phyloP scores from a whole-genome alignment of 1,140 invertebrate genomes.

The Ceratina japonica region DNA sequence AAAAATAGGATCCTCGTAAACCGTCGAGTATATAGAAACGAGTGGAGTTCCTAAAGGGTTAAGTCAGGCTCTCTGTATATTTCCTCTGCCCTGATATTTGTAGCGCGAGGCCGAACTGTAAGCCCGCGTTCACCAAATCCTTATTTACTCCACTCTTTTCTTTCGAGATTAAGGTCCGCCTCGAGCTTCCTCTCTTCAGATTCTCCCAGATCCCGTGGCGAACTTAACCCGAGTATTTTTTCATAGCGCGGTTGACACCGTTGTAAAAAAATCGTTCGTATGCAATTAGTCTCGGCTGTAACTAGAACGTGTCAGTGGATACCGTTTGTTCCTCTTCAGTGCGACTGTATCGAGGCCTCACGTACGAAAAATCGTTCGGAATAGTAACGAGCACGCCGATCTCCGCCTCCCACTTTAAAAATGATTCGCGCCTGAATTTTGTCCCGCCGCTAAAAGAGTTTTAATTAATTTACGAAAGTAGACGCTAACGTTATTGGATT shows the following conservation, averaged over 20 bases:
- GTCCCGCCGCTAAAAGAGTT: neutral
- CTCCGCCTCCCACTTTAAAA: neutral
- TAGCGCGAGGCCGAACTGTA: neutral
- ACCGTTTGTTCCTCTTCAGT: conserved; percentile 43
- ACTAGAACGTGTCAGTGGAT: conserved; percentile 49
- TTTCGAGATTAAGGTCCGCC: neutral
- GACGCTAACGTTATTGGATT: too few species aligned
- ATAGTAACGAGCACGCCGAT: conserved; percentile 23
- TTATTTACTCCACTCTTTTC: conserved; percentile 1
- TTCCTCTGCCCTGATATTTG: neutral
- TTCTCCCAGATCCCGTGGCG: neutral
- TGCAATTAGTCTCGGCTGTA: conserved; percentile 31
- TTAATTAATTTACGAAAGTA: neutral
- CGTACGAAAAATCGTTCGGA: conserved; percentile 43
- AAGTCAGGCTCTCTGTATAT: neutral
- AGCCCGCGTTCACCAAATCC: neutral
- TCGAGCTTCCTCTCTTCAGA: too few species aligned
- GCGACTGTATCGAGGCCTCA: conserved; percentile 34
- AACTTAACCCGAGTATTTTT: neutral
- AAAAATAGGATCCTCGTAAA: neutral
- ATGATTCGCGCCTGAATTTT: neutral
- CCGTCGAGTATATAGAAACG: neutral
- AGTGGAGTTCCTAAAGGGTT: neutral
- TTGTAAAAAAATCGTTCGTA: conserved; percentile 25
- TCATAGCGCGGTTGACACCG: neutral